Evolutionary conservation across 2,113 vertebrate species (phyloP).

Genomic region (Carollia perspicillata): DNA sequence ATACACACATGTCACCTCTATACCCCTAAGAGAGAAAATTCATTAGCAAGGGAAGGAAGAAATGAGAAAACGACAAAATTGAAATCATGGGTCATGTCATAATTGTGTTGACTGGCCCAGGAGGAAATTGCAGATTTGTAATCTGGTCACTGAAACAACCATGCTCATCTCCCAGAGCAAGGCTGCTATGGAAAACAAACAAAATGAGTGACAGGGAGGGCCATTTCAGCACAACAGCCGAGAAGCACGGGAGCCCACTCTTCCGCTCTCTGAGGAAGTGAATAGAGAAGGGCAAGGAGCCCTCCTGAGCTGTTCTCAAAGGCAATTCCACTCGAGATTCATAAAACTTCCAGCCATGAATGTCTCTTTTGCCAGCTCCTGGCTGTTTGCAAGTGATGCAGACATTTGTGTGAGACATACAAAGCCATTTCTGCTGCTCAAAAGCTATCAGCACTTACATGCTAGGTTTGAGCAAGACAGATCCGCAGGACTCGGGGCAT

Average conservation of each 20-base stretch:
- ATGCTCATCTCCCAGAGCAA: neutral
- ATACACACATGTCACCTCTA: neutral
- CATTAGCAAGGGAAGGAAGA: neutral
- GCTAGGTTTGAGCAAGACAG: constrained; percentile 77
- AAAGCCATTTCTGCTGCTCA: constrained; percentile 79
- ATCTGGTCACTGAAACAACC: neutral
- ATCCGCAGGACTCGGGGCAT: constrained; percentile 78
- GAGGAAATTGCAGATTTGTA: neutral
- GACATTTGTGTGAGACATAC: constrained; percentile 75
- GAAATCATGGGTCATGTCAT: neutral
- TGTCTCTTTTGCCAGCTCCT: constrained; percentile 57
- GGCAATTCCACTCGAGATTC: constrained; percentile 74
- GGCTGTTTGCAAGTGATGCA: constrained; percentile 44
- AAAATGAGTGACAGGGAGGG: neutral
- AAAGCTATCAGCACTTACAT: constrained; percentile 80
- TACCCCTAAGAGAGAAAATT: neutral
- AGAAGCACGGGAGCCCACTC: neutral
- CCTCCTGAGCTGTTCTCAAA: constrained; percentile 64
- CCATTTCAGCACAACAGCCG: neutral
- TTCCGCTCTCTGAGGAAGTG: neutral
- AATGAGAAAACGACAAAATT: neutral
- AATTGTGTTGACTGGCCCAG: neutral
- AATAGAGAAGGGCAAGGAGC: constrained; percentile 43
- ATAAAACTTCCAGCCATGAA: constrained; percentile 68
- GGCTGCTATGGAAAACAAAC: neutral